Conservation (phyloP, 2,797 vertebrate genomes). For the Basileuterus tristriatus region DNA sequence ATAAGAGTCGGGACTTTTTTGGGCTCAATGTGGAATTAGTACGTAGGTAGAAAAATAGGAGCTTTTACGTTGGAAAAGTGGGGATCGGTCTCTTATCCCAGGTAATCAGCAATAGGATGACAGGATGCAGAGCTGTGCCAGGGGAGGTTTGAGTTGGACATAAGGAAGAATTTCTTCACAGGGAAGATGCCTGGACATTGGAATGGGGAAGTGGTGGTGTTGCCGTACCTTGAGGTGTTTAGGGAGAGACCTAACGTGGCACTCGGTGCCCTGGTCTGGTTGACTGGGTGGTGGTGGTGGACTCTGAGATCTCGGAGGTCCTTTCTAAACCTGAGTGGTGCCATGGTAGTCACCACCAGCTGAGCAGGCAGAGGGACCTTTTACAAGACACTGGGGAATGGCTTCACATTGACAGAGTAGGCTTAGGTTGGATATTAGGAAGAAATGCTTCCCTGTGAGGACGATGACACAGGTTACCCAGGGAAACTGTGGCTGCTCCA, state of each 20-base stretch:
- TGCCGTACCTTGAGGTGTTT: fast-evolving
- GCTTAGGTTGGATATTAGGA: neutral
- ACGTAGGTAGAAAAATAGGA: fast-evolving
- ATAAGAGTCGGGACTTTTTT: fast-evolving
- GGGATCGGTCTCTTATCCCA: fast-evolving
- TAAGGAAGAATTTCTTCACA: neutral
- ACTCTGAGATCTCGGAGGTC: fast-evolving
- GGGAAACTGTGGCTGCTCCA: neutral
- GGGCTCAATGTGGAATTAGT: fast-evolving
- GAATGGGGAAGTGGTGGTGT: neutral
- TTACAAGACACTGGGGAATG: too few relatives aligned
- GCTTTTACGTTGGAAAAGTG: fast-evolving
- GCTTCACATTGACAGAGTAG: neutral
- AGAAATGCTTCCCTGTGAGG: neutral
- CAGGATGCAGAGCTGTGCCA: neutral
- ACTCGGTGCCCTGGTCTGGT: fast-evolving
- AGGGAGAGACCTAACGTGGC: fast-evolving
- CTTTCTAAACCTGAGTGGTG: neutral
- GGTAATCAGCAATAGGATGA: fast-evolving
- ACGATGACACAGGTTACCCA: neutral
- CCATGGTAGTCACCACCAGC: fast-evolving
- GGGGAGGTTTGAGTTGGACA: too few relatives aligned
- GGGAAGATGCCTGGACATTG: fast-evolving
- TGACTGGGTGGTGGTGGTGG: too few relatives aligned
- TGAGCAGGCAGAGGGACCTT: neutral